Percentiles rank a stretch among this genome's conserved stretches.
These are phyloP conservation scores for Scaptomyza montana DNA, from an alignment of 1,140 invertebrate species.

Conservation along the genomic window DNA sequence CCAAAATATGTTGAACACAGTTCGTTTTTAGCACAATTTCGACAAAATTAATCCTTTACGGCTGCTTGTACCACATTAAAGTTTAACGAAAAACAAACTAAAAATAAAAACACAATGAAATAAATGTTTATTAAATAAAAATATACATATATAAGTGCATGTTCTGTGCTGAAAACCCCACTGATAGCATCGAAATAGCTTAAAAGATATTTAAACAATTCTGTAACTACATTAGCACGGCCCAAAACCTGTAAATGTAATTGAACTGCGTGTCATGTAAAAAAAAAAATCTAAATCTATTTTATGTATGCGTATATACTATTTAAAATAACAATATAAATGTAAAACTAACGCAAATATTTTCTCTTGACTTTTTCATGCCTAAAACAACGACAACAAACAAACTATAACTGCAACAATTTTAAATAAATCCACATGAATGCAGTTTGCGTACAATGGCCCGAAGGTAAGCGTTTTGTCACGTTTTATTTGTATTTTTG, in stretches of 20 bases:
- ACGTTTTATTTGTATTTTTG: constrained; percentile 38
- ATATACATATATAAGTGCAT: constrained; percentile 25
- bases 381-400: constrained; percentile 49
- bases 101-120: constrained; percentile 1
- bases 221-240: constrained; percentile 40
- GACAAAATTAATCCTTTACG: too few species aligned
- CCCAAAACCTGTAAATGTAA: constrained; percentile 49
- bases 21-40: constrained; percentile 9
- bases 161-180: constrained; percentile 20
- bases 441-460: constrained; percentile 94
- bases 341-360: constrained; percentile 69
- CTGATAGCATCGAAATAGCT: constrained; percentile 6
- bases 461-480: constrained; percentile 89
- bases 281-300: constrained; percentile 30
- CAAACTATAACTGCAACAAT: constrained; percentile 4
- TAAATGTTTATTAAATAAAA: constrained; percentile 12
- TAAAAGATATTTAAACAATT: constrained; percentile 19
- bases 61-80: neutral
- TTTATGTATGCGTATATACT: constrained; percentile 14
- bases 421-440: constrained; percentile 85
- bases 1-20: constrained; percentile 11
- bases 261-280: constrained; percentile 66
- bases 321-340: constrained; percentile 44
- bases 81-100: neutral
- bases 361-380: constrained; percentile 74